Base-by-base conservation (phyloP, 1,140 invertebrate genomes). In the Heliconius eleuchia region DNA sequence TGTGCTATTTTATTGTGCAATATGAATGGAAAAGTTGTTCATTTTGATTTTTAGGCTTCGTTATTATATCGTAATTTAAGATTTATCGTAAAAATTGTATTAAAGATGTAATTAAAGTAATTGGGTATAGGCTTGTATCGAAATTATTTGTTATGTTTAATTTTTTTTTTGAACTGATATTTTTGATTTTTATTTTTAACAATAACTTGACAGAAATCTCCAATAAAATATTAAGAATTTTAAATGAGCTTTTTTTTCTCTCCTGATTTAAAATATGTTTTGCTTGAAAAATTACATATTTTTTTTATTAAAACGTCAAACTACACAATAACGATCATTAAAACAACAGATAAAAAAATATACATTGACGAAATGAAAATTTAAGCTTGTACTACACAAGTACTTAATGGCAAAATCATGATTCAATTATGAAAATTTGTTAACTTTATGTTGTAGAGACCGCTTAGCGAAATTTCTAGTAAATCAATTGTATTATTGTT, bases 191-290 rank as follows among this genome's bases (percentile, higher is more conserved):
- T 88, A 88, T 89, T 87, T 86, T 86, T 84, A 81, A 84, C 82
- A 82, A 90, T 86, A 89, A 89, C 88, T 87, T 88, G 77, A 86
- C 88, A 86, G 87, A 86, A 87, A 88, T 94, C 92, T 92, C 90
- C 87, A 88, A 89, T 94, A 92, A 94, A 91, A 88, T 91, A 91
- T 87, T 92, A 94, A 92, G 89, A 93, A 91, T 90, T 94, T 92
- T 90, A 80, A 86, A 77, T 46, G 39, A 39, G 30, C 77, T 86
- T 81, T 89, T 88, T 90, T 85, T 84, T 87, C 88, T 86, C 4
- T 13, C 60, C 60, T 52, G 18, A 52, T 19, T 16, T 46, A 46
- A 46, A 5, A 16, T 46, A 16, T 46, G 42, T 46, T 16, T 16
- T 46, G 42, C 16, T 46, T 42, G 42, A 13, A 42, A 13, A 0